Conservation (phyloP, 2,888 invertebrate species). For the Augiades crinisus region DNA sequence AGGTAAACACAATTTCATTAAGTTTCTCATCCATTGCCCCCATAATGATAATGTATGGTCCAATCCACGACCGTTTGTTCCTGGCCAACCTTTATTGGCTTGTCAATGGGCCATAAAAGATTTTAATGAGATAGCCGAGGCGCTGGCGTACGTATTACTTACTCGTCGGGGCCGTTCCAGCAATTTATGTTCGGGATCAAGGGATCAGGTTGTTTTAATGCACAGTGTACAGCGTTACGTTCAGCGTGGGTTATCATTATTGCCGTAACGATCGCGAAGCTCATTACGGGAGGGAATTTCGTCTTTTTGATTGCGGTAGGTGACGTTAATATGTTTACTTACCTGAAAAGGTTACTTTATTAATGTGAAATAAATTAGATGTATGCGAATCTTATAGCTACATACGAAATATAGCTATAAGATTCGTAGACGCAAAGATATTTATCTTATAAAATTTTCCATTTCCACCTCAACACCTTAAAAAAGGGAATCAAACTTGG, state of each 20-base stretch:
- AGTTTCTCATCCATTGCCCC: slow-evolving; percentile 7
- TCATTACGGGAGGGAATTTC: slow-evolving; percentile 9
- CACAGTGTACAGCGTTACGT: slow-evolving; percentile 6
- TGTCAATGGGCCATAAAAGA: slow-evolving; percentile 21
- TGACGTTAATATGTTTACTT: slow-evolving; percentile 1
- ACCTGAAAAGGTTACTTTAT: neutral
- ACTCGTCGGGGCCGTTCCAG: slow-evolving; percentile 8
- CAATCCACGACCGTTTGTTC: slow-evolving; percentile 20
- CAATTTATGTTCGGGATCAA: slow-evolving; percentile 11
- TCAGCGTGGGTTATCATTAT: slow-evolving; percentile 11
- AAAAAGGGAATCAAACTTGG: too few species aligned
- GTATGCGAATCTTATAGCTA: too few species aligned
- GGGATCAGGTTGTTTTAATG: slow-evolving; percentile 12
- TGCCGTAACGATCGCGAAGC: neutral
- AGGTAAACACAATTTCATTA: slow-evolving; percentile 14
- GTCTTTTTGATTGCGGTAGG: slow-evolving; percentile 5
- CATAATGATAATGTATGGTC: slow-evolving; percentile 18
- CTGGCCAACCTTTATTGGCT: slow-evolving; percentile 21
- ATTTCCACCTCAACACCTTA: too few species aligned
- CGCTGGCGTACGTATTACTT: slow-evolving; percentile 8
- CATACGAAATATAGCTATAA: too few species aligned
- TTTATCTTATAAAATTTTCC: too few species aligned
- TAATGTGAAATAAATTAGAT: too few species aligned
- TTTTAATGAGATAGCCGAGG: slow-evolving; percentile 24
- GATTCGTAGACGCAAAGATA: too few species aligned